phyloP scores from a whole-genome alignment of 2,888 invertebrate species.

The Mycalesis mineus region DNA sequence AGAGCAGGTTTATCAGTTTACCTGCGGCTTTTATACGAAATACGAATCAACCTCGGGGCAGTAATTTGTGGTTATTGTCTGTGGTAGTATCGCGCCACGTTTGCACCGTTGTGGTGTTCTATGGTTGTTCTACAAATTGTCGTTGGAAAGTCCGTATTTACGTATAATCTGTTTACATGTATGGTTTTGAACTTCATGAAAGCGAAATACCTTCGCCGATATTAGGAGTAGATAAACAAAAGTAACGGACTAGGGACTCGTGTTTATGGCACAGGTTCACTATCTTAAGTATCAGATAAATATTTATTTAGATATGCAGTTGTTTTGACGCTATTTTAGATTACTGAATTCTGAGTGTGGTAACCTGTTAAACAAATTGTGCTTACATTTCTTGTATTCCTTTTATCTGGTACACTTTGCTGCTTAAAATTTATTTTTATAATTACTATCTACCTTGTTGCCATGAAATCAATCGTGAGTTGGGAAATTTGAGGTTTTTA shows the following conservation, averaged over 20 bases:
- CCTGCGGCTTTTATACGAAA: slow-evolving; percentile 16
- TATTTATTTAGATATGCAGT: background rate
- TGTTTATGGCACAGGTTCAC: slow-evolving; percentile 2
- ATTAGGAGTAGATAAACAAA: slow-evolving; percentile 16
- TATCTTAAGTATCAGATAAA: background rate
- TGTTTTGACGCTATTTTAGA: too few relatives aligned
- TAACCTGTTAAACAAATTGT: too few relatives aligned
- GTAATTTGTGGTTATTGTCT: slow-evolving; percentile 60
- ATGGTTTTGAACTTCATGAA: slow-evolving; percentile 22
- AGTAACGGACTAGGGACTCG: slow-evolving; percentile 10
- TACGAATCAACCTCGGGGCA: slow-evolving; percentile 37
- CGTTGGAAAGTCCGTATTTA: slow-evolving; percentile 28
- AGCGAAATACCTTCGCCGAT: slow-evolving; percentile 16
- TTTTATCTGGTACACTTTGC: too few relatives aligned
- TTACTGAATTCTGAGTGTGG: too few relatives aligned
- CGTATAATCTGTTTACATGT: slow-evolving; percentile 17
- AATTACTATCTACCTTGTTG: too few relatives aligned
- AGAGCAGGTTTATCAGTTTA: slow-evolving; percentile 44
- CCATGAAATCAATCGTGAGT: too few relatives aligned
- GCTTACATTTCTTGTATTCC: too few relatives aligned
- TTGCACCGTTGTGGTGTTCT: slow-evolving; percentile 40
- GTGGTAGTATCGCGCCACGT: slow-evolving; percentile 47
- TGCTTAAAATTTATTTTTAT: too few relatives aligned
- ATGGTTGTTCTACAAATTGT: slow-evolving; percentile 33
- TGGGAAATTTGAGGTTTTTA: too few relatives aligned